Base-by-base conservation (phyloP, 2,797 vertebrate genomes). In the Rhabdomys pumilio region DNA sequence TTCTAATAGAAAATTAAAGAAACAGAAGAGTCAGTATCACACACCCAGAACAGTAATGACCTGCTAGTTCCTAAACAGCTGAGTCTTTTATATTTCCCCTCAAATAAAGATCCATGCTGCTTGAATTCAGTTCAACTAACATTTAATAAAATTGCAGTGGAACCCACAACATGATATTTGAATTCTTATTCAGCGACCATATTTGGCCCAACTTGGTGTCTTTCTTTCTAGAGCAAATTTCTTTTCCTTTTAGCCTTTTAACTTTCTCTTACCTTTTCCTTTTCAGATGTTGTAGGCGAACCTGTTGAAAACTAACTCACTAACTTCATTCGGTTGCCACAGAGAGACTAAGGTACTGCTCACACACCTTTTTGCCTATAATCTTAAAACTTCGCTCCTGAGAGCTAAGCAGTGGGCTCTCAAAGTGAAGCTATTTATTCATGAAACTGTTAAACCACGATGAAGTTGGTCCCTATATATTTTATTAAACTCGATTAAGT, bases 401-500 rank as follows among this genome's bases (percentile, higher is more conserved):
- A 0, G 0, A 96, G 69, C 67, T 67, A 0, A 0, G 0, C 76
- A 11, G 0, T 63, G 67, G 3, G 50, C 77, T 93, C 94, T 97
- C 89, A 19, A 31, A 88, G 87, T 87, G n/a, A 75, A 85, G 55
- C 81, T 93, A 85, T 67, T 91, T 81, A 22, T 13, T 7, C 92
- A 97, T 84, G 91, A 59, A 24, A 84, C 65, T 79, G 89, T 50
- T 86, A 95, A 95, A 85, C 79, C 47, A 73, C 75, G 47, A 81
- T 53, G 94, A 97, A 90, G 77, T 98, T 98, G 94, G 20, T 88
- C 97, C 77, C 89, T 96, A 67, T 50, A 12, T 97, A 93, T 96
- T 98, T 97, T 95, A 96, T 97, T 95, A 95, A 97, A 97, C 92
- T 97, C 96, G 98, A 90, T 98, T 98, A 98, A 98, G 97, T 98